Evolutionary conservation across 2,797 vertebrate genomes (phyloP), one percentile per base, ranked within the genome.

Genomic region (Crenuchus spilurus): DNA sequence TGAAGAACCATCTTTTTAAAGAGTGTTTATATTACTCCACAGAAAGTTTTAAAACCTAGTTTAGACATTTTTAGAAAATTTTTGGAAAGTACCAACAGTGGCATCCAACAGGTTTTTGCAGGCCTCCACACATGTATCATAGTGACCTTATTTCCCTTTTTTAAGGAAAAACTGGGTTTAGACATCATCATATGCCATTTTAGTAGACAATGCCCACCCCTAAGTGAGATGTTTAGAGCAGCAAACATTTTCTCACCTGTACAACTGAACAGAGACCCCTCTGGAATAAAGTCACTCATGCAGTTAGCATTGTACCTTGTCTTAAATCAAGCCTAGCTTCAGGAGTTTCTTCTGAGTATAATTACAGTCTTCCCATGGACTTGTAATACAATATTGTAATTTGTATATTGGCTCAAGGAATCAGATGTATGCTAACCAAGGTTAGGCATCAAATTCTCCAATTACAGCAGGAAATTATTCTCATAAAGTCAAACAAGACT

Each of bases 401-500:
- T 76, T 58, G 65, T 55, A 63, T 57, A 61, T 55, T 72, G 61
- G 74, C 70, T 33, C 55, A 71, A 66, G 37, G 42, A 55, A 68
- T 61, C 42, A 70, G 18, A 66, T 48, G 10, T 48, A 35, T 63
- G 18, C 63, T 49, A 54, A 64, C 55, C 72, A 48, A 64, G 46
- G 57, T 70, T 41, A 37, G 49, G 75, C 14, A 26, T 84, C 18
- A 66, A 5, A 61, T 78, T 72, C 64, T 74, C 57, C 69, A 78
- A 75, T 79, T 77, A 81, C 70, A 66, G 78, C 68, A 48, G 46
- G 48, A 67, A 61, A 74, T 54, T 14, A 72, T 69, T 67, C 75
- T 63, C 39, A 41, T 80, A 71, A 81, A 81, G 44, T 55, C 57
- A 68, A 71, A 76, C 61, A 58, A 70, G 68, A 39, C 55, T 39